phyloP scores from a whole-genome alignment of 2,113 vertebrate species.

The Stomatorhinus ivindoensis region DNA sequence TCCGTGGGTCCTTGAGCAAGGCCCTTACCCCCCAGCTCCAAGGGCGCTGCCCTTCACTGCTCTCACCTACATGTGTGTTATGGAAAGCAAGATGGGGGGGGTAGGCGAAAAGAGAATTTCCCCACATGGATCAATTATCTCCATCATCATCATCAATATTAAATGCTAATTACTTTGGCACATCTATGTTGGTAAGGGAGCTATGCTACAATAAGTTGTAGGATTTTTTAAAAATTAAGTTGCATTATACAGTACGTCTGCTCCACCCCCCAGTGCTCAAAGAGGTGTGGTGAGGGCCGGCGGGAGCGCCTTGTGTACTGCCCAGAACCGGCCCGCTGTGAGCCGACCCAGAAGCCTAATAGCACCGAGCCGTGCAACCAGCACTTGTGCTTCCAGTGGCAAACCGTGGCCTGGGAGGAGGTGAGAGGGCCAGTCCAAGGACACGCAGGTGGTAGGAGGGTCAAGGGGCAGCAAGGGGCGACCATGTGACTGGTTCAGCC shows the following conservation, averaged over 20 bases:
- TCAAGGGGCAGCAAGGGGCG: background rate
- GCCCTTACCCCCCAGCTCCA: background rate
- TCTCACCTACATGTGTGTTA: background rate
- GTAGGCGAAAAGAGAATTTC: background rate
- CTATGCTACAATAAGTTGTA: background rate
- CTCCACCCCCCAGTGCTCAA: constrained; percentile 51
- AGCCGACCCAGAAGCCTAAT: constrained; percentile 47
- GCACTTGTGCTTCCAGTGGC: constrained; percentile 54
- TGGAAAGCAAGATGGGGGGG: background rate
- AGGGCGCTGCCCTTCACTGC: background rate
- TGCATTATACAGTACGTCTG: background rate
- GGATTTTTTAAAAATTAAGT: background rate
- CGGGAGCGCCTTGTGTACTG: constrained; percentile 59
- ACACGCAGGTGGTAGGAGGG: background rate
- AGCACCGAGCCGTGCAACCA: constrained; percentile 50
- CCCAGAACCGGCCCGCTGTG: constrained; percentile 48
- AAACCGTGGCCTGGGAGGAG: constrained; percentile 49
- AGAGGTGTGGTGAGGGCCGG: constrained; percentile 52
- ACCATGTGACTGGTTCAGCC: background rate
- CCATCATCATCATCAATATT: background rate
- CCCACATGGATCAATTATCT: background rate
- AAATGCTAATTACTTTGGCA: background rate
- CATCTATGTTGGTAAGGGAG: background rate
- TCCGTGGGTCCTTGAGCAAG: background rate
- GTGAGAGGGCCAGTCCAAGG: constrained; percentile 33